Percentiles rank a stretch among this genome's conserved stretches.
Conservation (phyloP, 2,888 invertebrate genomes). For the Apeira syringaria region DNA sequence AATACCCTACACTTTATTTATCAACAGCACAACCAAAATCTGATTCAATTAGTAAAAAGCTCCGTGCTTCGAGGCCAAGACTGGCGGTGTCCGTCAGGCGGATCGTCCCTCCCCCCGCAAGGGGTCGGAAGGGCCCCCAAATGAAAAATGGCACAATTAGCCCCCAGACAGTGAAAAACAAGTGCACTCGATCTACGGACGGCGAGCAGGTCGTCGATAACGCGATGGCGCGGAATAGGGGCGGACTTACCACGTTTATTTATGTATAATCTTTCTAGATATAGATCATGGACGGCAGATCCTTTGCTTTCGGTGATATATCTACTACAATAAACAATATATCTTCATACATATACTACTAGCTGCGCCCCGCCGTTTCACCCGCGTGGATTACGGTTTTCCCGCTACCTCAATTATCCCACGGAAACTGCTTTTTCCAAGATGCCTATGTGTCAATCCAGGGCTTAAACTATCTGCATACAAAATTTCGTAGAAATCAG, state of each 20-base stretch:
- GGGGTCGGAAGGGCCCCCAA: slow-evolving; percentile 54
- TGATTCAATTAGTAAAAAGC: slow-evolving; percentile 52
- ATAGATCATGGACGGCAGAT: slow-evolving; percentile 5
- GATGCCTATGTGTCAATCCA: no score
- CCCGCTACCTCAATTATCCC: no score
- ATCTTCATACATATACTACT: no score
- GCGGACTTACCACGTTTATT: slow-evolving; percentile 29
- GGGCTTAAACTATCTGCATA: no score
- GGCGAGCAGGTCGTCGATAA: slow-evolving; percentile 57
- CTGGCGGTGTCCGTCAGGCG: slow-evolving; percentile 40
- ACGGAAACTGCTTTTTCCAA: no score
- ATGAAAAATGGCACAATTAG: slow-evolving; percentile 82
- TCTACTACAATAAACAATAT: no score
- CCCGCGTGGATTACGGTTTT: no score
- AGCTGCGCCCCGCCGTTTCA: no score
- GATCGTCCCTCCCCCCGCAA: slow-evolving; percentile 24
- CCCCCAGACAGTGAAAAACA: slow-evolving; percentile 81
- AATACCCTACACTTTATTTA: slow-evolving; percentile 19
- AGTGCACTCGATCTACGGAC: slow-evolving; percentile 76
- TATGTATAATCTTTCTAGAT: slow-evolving; percentile 26
- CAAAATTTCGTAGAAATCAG: no score
- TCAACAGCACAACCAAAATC: slow-evolving; percentile 34
- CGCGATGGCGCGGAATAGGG: slow-evolving; percentile 41
- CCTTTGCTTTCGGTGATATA: no score
- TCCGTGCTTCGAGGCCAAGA: slow-evolving; percentile 33